Evolutionary conservation across 1,140 invertebrate genomes (phyloP).

Genomic region (Drosophila guanche): DNA sequence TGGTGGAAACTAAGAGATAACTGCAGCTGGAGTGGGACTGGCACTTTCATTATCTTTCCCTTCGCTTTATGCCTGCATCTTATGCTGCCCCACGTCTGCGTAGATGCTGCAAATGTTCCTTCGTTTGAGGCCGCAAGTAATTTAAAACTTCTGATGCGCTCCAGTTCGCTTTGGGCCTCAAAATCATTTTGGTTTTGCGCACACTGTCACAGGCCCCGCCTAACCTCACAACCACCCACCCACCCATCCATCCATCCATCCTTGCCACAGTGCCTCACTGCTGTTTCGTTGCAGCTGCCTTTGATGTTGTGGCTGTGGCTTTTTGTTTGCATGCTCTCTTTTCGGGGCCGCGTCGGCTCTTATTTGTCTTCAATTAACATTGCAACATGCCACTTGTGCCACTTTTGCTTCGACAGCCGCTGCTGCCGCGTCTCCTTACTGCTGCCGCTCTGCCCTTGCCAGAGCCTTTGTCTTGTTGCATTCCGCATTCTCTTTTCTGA

Average conservation of each 20-base stretch:
- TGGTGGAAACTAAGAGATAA: too few species aligned
- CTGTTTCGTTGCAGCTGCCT: constrained; percentile 28
- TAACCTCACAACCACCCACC: background rate
- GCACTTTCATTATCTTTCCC: background rate
- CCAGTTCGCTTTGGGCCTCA: constrained; percentile 27
- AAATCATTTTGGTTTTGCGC: constrained; percentile 11
- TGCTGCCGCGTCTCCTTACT: background rate
- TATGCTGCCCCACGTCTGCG: constrained; percentile 1
- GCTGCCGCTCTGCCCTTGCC: background rate
- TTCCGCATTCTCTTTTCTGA: constrained; percentile 35
- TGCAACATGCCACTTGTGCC: constrained; percentile 65
- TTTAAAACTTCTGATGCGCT: constrained; percentile 46
- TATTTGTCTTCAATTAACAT: constrained; percentile 69
- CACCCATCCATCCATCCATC: constrained; percentile 1
- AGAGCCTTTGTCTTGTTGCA: constrained; percentile 31
- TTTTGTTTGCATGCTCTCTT: constrained; percentile 52
- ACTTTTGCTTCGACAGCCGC: constrained; percentile 28
- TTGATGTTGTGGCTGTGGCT: constrained; percentile 55
- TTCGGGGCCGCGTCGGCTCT: constrained; percentile 37
- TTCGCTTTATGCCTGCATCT: background rate
- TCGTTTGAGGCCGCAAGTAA: constrained; percentile 39
- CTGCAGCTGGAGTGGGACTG: too few species aligned
- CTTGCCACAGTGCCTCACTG: background rate
- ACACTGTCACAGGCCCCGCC: constrained; percentile 36
- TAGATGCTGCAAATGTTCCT: background rate